Evolutionary conservation across 1,140 invertebrate species (phyloP), one percentile per base, ranked within the genome.

Genomic region (Drosophila micromelanica): DNA sequence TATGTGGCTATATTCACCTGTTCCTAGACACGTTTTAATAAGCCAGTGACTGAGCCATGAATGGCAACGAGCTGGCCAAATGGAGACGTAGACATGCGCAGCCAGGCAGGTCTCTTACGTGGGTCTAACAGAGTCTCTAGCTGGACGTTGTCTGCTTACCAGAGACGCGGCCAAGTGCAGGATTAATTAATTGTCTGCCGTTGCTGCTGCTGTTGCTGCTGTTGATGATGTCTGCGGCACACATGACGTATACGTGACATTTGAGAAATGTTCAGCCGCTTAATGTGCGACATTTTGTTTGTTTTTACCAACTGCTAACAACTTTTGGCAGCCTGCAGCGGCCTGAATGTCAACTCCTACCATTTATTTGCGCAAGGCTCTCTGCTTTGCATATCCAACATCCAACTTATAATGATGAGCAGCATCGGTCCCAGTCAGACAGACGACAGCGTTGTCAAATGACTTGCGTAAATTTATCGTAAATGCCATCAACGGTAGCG

Each of bases 391-490:
- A 78, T 78, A 87, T 81, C 76, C 56, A 45, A 40, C 62, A 79
- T 40, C 64, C 68, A 68, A 46, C 67, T 62, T 72, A 89, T 90
- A 90, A 90, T 90, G 82, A 87, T 90, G 84, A 77, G 82, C 70
- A 77, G 43, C 68, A 43, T 20, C 32, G 52, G 30, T 43, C 8
- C 8, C 59, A 52, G 30, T 32, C n/a, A 32, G 13, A 5, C 48
- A 42, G 64, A 49, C 56, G 51, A 61, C 64, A 60, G 59, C 86
- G 81, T 81, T 89, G 89, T 89, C 89, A 91, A 91, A 91, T 91
- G 89, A 91, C 89, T 91, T 91, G 89, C 84, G 86, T 89, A 91
- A 91, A 91, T 91, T 91, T 91, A 91, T 91, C 89, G 89, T 85
- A 91, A 89, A 85, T 89, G 84, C 78, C 80, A 91, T 91, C 89